Evolutionary conservation across 1,140 invertebrate species (phyloP), one percentile per base, ranked within the genome.

Genomic region (Sesamia nonagrioides): DNA sequence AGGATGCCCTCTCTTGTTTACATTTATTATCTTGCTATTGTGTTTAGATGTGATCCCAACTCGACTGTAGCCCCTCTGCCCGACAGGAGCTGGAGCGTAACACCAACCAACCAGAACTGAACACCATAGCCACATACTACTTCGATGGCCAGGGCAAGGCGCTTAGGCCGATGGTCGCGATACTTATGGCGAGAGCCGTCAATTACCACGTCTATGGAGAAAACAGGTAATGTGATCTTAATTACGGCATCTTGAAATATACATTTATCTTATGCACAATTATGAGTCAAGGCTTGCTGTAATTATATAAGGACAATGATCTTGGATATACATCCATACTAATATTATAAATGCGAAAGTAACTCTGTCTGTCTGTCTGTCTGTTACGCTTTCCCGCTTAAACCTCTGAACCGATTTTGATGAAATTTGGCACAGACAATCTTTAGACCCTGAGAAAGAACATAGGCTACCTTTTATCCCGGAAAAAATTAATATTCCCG

Each of bases 71-170:
- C 85, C 40, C 77, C 48, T 88, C 60, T 95, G 91, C 80, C 86
- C 95, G 96, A 71, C 93, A 98, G 97, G 96, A 97, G 94, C 95
- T 98, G 85, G 95, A 96, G 86, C 96, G 95, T 85, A 97, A 97
- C 88, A 98, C 97, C 85, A 97, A 96, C 89, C 96, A 97, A 89
- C 95, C 97, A 71, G 97, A 98, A 92, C 95, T 99, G 86, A 97
- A 97, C 91, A 97, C 97, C 85, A 98, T 99, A 95, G 97, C 98
- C 61, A 97, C 97, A 84, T 99, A 99, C 95, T 99, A 99, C 95
- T 99, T 99, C 95, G 98, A 99, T 95, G 98, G 98, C 40, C 97
- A 99, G 92, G 99, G 99, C 80, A 99, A 99, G 96, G 98, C 98
- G 60, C 96, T 99, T 72, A 96, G 99, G 88, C 99, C 99, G 27